Base-by-base conservation (phyloP, 2,888 invertebrate species). In the Camptogramma bilineatum region DNA sequence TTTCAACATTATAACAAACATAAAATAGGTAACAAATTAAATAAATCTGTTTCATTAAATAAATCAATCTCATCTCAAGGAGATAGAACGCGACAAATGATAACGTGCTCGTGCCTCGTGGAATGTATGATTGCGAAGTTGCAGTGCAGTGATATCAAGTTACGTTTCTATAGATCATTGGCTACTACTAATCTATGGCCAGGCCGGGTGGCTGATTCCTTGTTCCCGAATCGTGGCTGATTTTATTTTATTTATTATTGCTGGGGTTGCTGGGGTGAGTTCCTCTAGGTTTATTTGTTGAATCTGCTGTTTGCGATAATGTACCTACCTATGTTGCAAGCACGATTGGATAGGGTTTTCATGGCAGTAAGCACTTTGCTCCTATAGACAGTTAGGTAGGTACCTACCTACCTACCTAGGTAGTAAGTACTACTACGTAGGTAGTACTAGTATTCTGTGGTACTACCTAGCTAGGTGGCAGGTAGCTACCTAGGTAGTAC, bases 181-280 rank as follows among this genome's bases (percentile, higher is more conserved):
- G 7, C 4, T 4, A 21, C 34, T 59, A 16, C 1, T 59, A 52
- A 21, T 34, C 28, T 52, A 34, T 4, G 21, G n/a, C 10, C 18
- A 18, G n/a, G 31, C 18, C 28, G 46, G 46, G 24, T 39, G 52
- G 13, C 34, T 34, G 7, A 8, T 50, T 50, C 51, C n/a, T 17
- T 4, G 17, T 39, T 46, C 47, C 57, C 42, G 48, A 57, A 57
- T 57, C 57, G 39, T 39, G 52, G 44, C 52, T 57, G 34, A 39
- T 52, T 62, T 31, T 47, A 39, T 52, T 62, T 34, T 56, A 52
- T 57, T 53, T 52, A 39, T 54, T 59, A 16, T 16, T 53, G 19
- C 51, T 24, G 2, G 58, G 19, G 54, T n/a, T n/a, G 59, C 54
- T 55, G 47, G 39, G 34, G 34, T 39, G 34, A 31, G 44, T 54